Conservation (phyloP, 2,797 vertebrate genomes). For the Myiotriccus ornatus region DNA sequence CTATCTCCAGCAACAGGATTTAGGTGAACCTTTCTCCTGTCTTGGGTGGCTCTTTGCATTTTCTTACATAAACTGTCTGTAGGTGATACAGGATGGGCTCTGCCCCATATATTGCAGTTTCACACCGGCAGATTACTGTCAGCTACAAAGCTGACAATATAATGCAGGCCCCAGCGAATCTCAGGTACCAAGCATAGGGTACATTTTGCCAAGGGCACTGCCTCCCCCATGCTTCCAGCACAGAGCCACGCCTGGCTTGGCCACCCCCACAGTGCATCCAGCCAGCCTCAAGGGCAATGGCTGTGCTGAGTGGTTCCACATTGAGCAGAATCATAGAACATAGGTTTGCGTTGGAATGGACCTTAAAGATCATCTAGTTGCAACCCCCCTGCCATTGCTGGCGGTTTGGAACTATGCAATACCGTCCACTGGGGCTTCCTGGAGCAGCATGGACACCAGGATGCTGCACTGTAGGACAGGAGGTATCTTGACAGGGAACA, state of each 20-base stretch:
- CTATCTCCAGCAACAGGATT: not conserved
- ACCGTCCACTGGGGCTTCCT: not conserved
- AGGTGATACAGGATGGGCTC: not conserved
- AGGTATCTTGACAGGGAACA: not conserved
- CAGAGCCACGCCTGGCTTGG: too few species aligned
- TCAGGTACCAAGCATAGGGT: too few species aligned
- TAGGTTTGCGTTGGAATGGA: not conserved
- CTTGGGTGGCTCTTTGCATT: not conserved
- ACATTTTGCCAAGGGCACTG: too few species aligned
- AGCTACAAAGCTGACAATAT: too few species aligned
- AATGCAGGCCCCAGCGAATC: too few species aligned
- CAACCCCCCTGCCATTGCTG: not conserved
- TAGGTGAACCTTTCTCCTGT: not conserved
- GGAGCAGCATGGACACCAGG: not conserved
- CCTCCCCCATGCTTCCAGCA: too few species aligned
- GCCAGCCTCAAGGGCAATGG: not conserved
- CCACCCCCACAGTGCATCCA: not conserved
- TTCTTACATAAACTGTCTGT: not conserved
- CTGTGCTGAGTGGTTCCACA: not conserved
- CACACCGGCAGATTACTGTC: too few species aligned
- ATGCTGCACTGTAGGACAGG: not conserved
- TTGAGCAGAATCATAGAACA: not conserved
- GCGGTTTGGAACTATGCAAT: not conserved
- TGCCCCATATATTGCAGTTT: too few species aligned
- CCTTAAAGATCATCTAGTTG: not conserved